Conservation (phyloP, 2,797 vertebrate genomes). For the Lepidocolaptes lacrymiger region DNA sequence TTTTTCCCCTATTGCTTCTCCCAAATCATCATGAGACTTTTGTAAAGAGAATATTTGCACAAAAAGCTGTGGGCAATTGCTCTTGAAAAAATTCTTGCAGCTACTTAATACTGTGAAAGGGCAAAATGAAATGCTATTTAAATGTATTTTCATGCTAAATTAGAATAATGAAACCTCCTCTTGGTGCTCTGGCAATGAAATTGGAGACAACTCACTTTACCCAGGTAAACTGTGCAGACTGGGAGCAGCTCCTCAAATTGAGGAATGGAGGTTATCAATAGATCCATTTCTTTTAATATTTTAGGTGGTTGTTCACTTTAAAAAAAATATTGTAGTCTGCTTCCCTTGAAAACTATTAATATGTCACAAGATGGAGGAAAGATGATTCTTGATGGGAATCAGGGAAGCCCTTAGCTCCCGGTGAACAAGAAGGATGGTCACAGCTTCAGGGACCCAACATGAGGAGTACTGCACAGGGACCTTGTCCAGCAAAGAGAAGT, state of each 20-base stretch:
- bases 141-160: conserved; percentile 60
- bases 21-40: conserved; percentile 32
- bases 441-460: not conserved
- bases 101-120: conserved; percentile 59
- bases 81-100: conserved; percentile 45
- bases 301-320: not conserved
- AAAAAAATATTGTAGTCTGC: not conserved
- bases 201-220: conserved; percentile 40
- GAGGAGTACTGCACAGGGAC: not conserved
- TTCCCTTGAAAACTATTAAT: not conserved
- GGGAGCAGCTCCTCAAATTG: not conserved
- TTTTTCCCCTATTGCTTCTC: conserved; percentile 17
- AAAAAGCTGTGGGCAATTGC: conserved; percentile 56
- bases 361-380: not conserved
- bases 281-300: not conserved
- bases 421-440: not conserved
- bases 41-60: conserved; percentile 6
- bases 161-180: conserved; percentile 28
- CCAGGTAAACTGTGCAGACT: conserved; percentile 26
- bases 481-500: not conserved
- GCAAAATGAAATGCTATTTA: conserved; percentile 69
- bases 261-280: not conserved
- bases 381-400: not conserved
- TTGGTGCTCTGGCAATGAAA: conserved; percentile 15
- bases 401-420: not conserved